phyloP scores from a whole-genome alignment of 2,113 vertebrate species.

The Hippocampus abdominalis region DNA sequence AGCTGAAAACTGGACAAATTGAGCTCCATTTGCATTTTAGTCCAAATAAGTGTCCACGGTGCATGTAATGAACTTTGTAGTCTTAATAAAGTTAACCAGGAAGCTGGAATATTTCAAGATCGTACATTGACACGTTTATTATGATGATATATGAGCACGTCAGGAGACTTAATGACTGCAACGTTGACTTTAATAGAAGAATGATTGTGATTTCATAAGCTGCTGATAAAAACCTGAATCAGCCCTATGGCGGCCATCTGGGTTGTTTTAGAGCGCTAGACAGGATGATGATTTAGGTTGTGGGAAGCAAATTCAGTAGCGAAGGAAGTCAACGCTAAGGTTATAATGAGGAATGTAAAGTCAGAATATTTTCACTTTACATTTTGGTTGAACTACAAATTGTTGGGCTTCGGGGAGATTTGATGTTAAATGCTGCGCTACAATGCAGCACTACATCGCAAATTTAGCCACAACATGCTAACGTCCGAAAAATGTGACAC shows the following conservation, averaged over 20 bases:
- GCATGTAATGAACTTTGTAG: not conserved
- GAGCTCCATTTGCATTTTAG: constrained; percentile 3
- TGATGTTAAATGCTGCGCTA: not conserved
- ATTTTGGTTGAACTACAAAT: no score
- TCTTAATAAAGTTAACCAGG: not conserved
- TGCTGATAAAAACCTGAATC: constrained; percentile 28
- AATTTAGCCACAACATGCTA: not conserved
- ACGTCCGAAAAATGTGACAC: constrained; percentile 1
- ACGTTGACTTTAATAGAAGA: constrained; percentile 34
- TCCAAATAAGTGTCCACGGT: not conserved
- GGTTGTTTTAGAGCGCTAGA: constrained; percentile 26
- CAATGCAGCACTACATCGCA: not conserved
- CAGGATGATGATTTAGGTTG: constrained; percentile 5
- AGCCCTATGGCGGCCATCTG: constrained; percentile 26
- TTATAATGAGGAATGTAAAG: not conserved
- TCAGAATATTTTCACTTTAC: not conserved
- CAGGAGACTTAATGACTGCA: constrained; percentile 4
- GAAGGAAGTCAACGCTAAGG: constrained; percentile 2
- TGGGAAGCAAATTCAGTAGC: not conserved
- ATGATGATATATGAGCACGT: constrained; percentile 1
- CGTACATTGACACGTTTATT: not conserved
- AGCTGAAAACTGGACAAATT: constrained; percentile 4
- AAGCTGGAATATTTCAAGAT: not conserved
- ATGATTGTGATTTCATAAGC: constrained; percentile 30
- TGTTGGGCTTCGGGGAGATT: not conserved